These are phyloP conservation scores for Rhinogobio ventralis DNA, from an alignment of 2,797 vertebrate species.

Conservation along the genomic window DNA sequence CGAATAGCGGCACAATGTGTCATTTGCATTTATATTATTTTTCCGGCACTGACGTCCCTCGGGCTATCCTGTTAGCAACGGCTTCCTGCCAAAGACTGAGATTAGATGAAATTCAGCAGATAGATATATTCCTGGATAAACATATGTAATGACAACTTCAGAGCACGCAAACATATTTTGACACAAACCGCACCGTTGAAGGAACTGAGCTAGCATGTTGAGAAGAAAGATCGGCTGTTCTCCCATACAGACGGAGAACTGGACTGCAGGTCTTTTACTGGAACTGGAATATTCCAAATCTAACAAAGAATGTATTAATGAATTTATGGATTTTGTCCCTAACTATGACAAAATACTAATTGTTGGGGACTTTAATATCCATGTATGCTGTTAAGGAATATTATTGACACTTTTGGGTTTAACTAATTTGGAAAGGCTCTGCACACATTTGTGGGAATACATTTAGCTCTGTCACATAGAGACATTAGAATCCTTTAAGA, in stretches of 20 bases:
- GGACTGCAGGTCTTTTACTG: not conserved
- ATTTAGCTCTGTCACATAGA: not conserved
- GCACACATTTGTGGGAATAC: not conserved
- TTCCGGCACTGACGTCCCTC: slow-evolving; percentile 20
- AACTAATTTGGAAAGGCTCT: not conserved
- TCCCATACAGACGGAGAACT: not conserved
- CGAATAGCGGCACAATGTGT: slow-evolving; percentile 26
- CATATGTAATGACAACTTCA: not conserved
- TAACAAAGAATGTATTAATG: not conserved
- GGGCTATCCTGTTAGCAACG: slow-evolving; percentile 33
- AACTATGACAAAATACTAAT: not conserved
- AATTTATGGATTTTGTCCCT: not conserved
- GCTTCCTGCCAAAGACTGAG: slow-evolving; percentile 19
- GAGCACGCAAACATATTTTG: not conserved
- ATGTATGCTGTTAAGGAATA: not conserved
- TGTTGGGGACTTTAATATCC: not conserved
- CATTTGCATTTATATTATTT: slow-evolving; percentile 60
- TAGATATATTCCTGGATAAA: slow-evolving; percentile 6
- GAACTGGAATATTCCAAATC: not conserved
- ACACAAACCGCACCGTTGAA: not conserved
- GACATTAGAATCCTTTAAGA: not conserved
- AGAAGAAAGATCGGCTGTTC: not conserved
- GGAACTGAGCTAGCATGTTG: not conserved
- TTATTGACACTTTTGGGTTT: not conserved
- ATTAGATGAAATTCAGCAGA: slow-evolving; percentile 28